Base-by-base conservation (phyloP, 2,113 vertebrate species). In the Nycticryphes semicollaris region DNA sequence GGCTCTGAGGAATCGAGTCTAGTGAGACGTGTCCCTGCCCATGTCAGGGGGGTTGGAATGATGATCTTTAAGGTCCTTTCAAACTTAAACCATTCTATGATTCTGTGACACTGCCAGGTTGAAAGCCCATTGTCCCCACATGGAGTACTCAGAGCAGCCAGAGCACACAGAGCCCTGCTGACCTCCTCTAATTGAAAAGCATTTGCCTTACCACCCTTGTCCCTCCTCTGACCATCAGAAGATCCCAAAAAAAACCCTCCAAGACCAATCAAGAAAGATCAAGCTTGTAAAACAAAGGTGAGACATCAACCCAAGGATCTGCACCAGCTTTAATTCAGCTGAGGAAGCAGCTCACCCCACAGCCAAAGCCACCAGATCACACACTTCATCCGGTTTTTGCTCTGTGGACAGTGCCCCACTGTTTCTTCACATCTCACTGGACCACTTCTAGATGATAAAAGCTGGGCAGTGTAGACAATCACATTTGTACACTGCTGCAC, bases 51-150 rank as follows among this genome's bases (percentile, higher is more conserved):
- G 57, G 3, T 59, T 23, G 21, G 57, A n/a, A 59, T 33, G n/a
- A 23, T n/a, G 33, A 24, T 35, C 57, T 59, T 35, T 59, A 59
- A n/a, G 57, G 57, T 59, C 57, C 21, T 21, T 10, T 59, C 33
- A 14, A 59, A 59, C 21, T 9, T 9, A 23, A 59, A 59, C 33
- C 57, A 23, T n/a, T 59, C 57, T 23, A 7, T 7, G 33, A 23
- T 35, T 59, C 57, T 23, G 14, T 22, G 48, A 43, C 24, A 7
- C 16, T 47, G 22, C 17, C 48, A 4, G 4, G 9, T 1, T 47
- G 69, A 73, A 85, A 35, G 19, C 25, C n/a, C 1, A 0, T 22
- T 37, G 45, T 25, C 45, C 17, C 35, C 1, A 3, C 2, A 2
- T 48, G 56, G 30, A 9, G 22, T 50, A 39, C 10, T 45, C 37